Percentiles rank a stretch among this genome's conserved stretches.
Conservation (phyloP, 2,113 vertebrate genomes). For the Erpornis zantholeuca region DNA sequence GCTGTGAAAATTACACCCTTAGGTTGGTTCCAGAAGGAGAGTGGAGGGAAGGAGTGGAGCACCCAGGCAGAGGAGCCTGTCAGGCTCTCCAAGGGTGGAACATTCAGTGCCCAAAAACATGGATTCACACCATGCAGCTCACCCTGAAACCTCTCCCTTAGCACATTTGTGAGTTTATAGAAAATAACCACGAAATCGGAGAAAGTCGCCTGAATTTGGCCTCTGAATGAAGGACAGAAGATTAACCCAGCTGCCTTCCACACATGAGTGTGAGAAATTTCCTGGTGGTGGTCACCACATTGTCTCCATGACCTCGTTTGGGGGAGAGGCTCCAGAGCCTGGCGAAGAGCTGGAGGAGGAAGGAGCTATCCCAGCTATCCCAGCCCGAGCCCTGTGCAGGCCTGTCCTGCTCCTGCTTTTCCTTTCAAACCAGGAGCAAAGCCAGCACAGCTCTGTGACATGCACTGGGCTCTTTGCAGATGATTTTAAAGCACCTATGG, state of each 20-base stretch:
- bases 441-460: fast-evolving
- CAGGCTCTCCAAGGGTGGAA: background rate
- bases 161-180: background rate
- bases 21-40: background rate
- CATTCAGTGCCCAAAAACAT: background rate
- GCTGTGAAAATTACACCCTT: background rate
- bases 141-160: background rate
- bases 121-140: background rate
- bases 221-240: background rate
- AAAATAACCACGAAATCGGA: background rate
- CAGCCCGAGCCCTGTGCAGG: background rate
- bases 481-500: background rate
- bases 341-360: no score
- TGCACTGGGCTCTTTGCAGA: background rate
- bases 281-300: background rate
- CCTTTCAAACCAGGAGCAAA: background rate
- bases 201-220: background rate
- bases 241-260: background rate
- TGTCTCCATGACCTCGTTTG: no score
- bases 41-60: background rate
- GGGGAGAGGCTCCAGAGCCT: no score
- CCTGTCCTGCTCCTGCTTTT: background rate
- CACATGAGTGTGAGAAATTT: fast-evolving
- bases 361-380: no score
- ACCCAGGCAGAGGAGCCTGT: background rate